Percentiles rank a stretch among this genome's conserved stretches.
Evolutionary conservation across 2,888 invertebrate species (phyloP).

Genomic region (Drosophila cognata): DNA sequence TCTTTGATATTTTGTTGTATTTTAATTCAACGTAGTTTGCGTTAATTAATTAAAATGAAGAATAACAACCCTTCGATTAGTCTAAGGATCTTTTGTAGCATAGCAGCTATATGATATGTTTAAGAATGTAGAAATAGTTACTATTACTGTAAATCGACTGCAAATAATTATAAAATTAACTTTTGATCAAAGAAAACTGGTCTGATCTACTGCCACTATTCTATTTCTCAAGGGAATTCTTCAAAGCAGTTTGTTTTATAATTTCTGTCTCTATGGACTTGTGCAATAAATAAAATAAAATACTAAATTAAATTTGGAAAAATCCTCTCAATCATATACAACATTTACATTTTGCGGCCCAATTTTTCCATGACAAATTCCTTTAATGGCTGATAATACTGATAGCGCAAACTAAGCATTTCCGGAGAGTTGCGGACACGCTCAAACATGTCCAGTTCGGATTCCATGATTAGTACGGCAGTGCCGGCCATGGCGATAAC

Average conservation of each 20-base stretch:
- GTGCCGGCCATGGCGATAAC: conserved; percentile 89
- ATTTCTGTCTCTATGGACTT: neutral
- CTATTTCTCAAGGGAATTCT: neutral
- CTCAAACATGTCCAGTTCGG: conserved; percentile 90
- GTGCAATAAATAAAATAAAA: conserved; percentile 1
- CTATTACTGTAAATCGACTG: conserved; percentile 6
- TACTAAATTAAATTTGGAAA: neutral
- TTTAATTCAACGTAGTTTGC: neutral
- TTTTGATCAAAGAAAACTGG: neutral
- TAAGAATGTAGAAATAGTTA: conserved; percentile 20
- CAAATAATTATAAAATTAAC: neutral
- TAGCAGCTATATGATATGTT: conserved; percentile 58
- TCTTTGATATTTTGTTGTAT: neutral
- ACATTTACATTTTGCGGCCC: conserved; percentile 58
- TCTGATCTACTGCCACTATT: neutral
- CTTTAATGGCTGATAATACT: conserved; percentile 94
- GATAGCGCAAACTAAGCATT: conserved; percentile 90
- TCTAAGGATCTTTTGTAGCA: conserved; percentile 7
- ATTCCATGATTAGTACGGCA: conserved; percentile 91
- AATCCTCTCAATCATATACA: conserved; percentile 1
- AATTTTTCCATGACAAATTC: conserved; percentile 85
- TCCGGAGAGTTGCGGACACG: conserved; percentile 91
- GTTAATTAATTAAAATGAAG: neutral
- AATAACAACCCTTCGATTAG: neutral
- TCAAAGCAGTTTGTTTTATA: neutral